These are phyloP conservation scores for Standfussiana lucernea DNA, from an alignment of 2,888 invertebrate genomes.

Conservation along the genomic window DNA sequence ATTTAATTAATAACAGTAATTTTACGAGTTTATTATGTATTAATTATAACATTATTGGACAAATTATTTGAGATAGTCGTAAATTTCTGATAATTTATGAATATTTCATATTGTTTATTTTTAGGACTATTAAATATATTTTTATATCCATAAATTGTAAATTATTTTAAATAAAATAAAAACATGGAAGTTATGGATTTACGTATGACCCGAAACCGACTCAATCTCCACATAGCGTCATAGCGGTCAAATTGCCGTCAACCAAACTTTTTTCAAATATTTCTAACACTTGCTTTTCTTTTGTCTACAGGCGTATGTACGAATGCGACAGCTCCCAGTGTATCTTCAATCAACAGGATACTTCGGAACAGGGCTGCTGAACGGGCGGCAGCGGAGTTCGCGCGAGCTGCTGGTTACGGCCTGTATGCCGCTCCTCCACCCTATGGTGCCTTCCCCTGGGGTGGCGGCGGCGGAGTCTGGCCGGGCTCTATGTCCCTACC, in stretches of 20 bases:
- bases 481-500: constrained; percentile 91
- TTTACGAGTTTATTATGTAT: too few species aligned
- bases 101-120: too few species aligned
- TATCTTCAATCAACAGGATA: constrained; percentile 99
- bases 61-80: too few species aligned
- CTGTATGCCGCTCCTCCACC: constrained; percentile 95
- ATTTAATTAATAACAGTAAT: too few species aligned
- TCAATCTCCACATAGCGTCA: too few species aligned
- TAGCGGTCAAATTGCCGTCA: background rate
- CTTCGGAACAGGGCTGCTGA: constrained; percentile 98
- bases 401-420: constrained; percentile 97
- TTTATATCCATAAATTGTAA: too few species aligned
- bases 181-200: too few species aligned
- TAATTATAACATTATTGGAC: too few species aligned
- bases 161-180: too few species aligned
- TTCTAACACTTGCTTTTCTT: constrained; percentile 22
- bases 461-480: constrained; percentile 87
- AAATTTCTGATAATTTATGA: too few species aligned
- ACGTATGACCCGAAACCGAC: too few species aligned
- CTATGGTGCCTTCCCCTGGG: constrained; percentile 91
- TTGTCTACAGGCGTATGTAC: constrained; percentile 96
- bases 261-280: background rate
- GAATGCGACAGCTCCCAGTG: constrained; percentile 98
- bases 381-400: constrained; percentile 98
- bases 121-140: too few species aligned